These are phyloP conservation scores for Pseudomyrmex pallidus DNA, from an alignment of 1,140 invertebrate species.

Conservation along the genomic window DNA sequence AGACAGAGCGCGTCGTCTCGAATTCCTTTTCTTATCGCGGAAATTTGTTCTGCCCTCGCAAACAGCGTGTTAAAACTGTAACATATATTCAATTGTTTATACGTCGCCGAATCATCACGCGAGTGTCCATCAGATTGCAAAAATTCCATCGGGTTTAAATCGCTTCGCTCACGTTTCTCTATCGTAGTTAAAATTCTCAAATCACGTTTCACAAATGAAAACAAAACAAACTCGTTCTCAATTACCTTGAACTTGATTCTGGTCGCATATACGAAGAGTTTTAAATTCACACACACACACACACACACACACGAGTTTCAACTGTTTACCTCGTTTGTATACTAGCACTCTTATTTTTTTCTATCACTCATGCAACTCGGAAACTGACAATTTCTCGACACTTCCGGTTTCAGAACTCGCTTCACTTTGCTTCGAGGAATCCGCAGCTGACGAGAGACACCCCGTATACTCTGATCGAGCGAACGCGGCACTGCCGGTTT, in stretches of 20 bases:
- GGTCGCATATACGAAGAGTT: too few species aligned
- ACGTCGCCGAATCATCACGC: neutral
- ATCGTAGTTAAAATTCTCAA: too few species aligned
- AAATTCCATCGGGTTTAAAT: too few species aligned
- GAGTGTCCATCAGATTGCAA: too few species aligned
- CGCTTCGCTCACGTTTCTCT: too few species aligned
- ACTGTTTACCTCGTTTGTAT: too few species aligned
- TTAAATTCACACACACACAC: too few species aligned
- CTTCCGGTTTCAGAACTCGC: neutral
- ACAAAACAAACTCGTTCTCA: too few species aligned
- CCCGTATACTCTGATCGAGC: neutral
- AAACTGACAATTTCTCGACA: neutral
- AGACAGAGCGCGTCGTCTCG: neutral
- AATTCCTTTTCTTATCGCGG: conserved; percentile 9
- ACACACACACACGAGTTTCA: too few species aligned
- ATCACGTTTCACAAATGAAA: too few species aligned
- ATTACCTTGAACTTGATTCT: too few species aligned
- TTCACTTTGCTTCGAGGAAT: neutral
- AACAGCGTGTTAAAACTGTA: neutral
- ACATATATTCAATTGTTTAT: too few species aligned
- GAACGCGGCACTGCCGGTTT: conserved; percentile 48
- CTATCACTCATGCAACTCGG: neutral
- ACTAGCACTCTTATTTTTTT: neutral
- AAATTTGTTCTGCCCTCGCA: neutral
- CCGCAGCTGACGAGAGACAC: conserved; percentile 4